Base-by-base conservation (phyloP, 2,113 vertebrate species). In the Sphaerodactylus townsendi region DNA sequence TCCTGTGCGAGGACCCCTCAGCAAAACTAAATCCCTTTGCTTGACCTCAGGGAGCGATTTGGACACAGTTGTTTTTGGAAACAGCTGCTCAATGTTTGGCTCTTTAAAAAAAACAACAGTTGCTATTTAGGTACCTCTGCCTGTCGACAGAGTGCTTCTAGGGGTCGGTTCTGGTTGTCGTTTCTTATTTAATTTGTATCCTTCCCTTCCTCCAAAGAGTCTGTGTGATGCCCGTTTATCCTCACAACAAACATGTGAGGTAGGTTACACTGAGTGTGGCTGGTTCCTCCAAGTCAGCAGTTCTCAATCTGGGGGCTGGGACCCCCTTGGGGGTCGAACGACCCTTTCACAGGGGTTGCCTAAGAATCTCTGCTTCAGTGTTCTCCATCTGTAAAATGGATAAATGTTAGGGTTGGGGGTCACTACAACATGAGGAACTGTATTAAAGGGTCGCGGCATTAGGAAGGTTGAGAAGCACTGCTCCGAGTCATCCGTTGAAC, bases 1-100 rank as follows among this genome's bases (percentile, higher is more conserved):
- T 17, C 0, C 0, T 28, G 13, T 73, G 28, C 4, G 19, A 59
- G 71, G 1, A 3, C 30, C 62, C 50, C 62, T 77, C 65, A 8
- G 48, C 48, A 70, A 44, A 70, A 21, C 33, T 5, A 53, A 10
- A 37, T 30, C 62, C 73, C 28, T 39, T 25, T 35, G 28, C 48
- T 68, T 35, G 33, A 6, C 21, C 30, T 21, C 28, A 3, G 69
- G 25, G 11, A 35, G 37, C 35, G 28, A 10, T 30, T 77, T 35
- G 48, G 50, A 37, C 39, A 10, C n/a, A 3, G 2, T 62, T 71
- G 69, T 37, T 23, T 72, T 85, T 77, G 14, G 15, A 50, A 64
- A 15, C 13, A 21, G 9, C 7, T 48, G 66, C 10, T 48, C 71
- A 79, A 28, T 5, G 5, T 79, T 72, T 37, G 53, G 10, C 50